Percentiles rank a stretch among this genome's conserved stretches.
phyloP scores from a whole-genome alignment of 2,888 invertebrate species.

The Dynastes maya region DNA sequence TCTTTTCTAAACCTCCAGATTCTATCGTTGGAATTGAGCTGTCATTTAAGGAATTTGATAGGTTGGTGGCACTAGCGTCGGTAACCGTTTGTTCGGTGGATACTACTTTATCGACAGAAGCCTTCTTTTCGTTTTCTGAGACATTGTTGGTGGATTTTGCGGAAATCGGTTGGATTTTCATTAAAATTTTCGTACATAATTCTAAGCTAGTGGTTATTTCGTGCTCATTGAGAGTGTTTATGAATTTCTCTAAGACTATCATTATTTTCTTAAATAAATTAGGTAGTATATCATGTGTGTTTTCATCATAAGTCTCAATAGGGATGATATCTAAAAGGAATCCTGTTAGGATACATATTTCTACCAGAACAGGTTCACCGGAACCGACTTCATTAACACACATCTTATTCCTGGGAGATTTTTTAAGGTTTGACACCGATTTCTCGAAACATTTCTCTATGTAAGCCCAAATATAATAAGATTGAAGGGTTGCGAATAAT shows the following conservation, averaged over 20 bases:
- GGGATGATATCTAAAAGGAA: conserved; percentile 84
- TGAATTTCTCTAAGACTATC: conserved; percentile 74
- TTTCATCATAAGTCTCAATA: conserved; percentile 83
- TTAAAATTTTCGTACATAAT: conserved; percentile 82
- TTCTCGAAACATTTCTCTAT: conserved; percentile 78
- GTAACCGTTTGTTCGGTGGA: conserved; percentile 9
- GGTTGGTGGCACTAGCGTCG: background rate
- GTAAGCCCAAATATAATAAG: conserved; percentile 90
- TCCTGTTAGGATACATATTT: conserved; percentile 82
- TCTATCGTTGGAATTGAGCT: conserved; percentile 15
- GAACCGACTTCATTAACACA: conserved; percentile 74
- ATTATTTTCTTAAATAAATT: conserved; percentile 81
- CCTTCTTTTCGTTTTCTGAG: conserved; percentile 26
- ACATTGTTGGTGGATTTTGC: conserved; percentile 60
- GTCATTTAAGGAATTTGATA: conserved; percentile 29
- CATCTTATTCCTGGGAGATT: conserved; percentile 48
- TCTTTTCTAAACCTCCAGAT: conserved; percentile 72
- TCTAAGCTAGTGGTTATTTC: conserved; percentile 79
- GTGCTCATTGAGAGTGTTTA: conserved; percentile 72
- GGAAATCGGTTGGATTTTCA: conserved; percentile 81
- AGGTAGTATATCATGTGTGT: conserved; percentile 85
- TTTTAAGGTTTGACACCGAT: conserved; percentile 63
- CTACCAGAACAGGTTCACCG: conserved; percentile 77
- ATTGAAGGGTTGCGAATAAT: conserved; percentile 86
- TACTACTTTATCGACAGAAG: background rate